Percentiles rank a stretch among this genome's conserved stretches.
Evolutionary conservation across 2,888 invertebrate genomes (phyloP).

Genomic region (Calliphora vomitoria): DNA sequence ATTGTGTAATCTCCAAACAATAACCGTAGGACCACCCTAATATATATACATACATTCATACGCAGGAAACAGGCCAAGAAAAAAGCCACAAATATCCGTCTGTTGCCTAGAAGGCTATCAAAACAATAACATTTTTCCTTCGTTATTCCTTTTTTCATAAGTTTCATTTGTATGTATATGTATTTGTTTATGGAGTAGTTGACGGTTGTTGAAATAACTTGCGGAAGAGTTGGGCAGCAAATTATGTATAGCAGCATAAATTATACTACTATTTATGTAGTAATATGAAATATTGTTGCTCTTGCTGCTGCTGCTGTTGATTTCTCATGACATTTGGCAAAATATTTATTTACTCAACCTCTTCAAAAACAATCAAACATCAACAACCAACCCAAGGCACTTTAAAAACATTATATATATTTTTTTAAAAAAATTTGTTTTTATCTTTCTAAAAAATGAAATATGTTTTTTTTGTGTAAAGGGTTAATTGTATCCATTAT

Average conservation of each 20-base stretch:
- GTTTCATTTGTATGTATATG: neutral
- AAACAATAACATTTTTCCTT: constrained; percentile 31
- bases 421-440: neutral
- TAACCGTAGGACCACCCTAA: too few relatives aligned
- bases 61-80: neutral
- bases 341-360: constrained; percentile 13
- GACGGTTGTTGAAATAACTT: neutral
- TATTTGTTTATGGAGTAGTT: neutral
- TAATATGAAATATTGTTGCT: neutral
- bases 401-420: neutral
- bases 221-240: constrained; percentile 3
- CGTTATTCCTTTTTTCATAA: neutral
- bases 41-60: neutral
- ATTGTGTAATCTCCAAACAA: too few relatives aligned
- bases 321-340: constrained; percentile 4
- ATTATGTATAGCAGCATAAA: constrained; percentile 10
- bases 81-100: constrained; percentile 16
- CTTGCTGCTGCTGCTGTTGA: neutral
- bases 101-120: neutral
- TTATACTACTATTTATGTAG: neutral
- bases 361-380: neutral
- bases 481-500: constrained; percentile 13
- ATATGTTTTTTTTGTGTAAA: neutral
- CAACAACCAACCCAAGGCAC: neutral
- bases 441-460: neutral